Evolutionary conservation across 2,888 invertebrate species (phyloP).

Genomic region (Drosophila picticornis): DNA sequence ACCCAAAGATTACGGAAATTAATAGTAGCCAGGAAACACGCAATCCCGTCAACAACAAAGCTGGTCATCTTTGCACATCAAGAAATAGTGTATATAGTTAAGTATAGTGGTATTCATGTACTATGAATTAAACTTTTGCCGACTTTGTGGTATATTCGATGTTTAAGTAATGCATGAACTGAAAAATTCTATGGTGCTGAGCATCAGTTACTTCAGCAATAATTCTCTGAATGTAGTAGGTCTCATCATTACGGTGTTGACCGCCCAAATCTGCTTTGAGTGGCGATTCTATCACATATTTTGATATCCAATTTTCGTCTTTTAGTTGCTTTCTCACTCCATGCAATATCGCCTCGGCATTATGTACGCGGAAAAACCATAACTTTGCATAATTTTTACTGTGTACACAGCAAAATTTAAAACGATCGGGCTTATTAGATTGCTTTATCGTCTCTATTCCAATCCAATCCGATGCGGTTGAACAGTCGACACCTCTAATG

Average conservation of each 20-base stretch:
- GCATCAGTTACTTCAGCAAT: background rate
- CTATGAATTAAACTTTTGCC: background rate
- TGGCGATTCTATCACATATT: background rate
- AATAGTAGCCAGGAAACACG: background rate
- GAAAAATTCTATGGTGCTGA: background rate
- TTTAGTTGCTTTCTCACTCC: slow-evolving; percentile 1
- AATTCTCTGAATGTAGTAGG: background rate
- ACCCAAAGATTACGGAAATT: slow-evolving; percentile 60
- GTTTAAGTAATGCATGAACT: background rate
- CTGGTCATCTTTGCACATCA: background rate
- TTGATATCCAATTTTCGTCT: slow-evolving; percentile 13
- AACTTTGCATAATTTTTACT: rapidly evolving
- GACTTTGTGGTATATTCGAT: background rate
- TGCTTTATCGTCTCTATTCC: background rate
- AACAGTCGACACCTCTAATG: too few relatives aligned
- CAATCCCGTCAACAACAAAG: background rate
- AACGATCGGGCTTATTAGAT: background rate
- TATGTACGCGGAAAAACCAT: background rate
- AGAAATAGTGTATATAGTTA: background rate
- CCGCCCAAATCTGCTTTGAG: background rate
- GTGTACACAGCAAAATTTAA: background rate
- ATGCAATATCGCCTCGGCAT: background rate
- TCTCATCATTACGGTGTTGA: background rate
- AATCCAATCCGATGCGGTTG: background rate
- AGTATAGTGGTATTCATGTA: background rate